These are phyloP conservation scores for Rattus norvegicus DNA, from an alignment of 2,113 vertebrate genomes.

Conservation along the genomic window DNA sequence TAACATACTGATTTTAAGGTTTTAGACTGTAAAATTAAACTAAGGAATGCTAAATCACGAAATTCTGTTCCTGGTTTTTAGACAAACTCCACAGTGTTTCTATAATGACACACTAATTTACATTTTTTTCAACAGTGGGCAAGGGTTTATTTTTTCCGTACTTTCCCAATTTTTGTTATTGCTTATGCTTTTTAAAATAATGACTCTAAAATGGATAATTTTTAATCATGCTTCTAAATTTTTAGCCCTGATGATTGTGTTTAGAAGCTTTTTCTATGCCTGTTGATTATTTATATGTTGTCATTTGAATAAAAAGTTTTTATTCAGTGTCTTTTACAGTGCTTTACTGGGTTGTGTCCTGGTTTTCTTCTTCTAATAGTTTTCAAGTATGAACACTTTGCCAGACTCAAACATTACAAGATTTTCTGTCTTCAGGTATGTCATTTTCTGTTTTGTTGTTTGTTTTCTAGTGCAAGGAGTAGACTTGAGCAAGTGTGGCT, in stretches of 20 bases:
- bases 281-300: background rate
- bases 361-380: background rate
- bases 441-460: too few species aligned
- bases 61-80: background rate
- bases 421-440: too few species aligned
- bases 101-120: background rate
- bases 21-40: background rate
- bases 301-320: background rate
- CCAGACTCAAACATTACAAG: too few species aligned
- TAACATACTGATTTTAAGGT: background rate
- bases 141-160: background rate
- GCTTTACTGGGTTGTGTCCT: background rate
- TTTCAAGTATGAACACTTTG: background rate
- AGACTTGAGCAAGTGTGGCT: background rate
- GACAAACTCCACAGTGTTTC: too few species aligned
- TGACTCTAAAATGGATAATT: background rate
- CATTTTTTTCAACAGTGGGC: background rate
- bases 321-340: background rate
- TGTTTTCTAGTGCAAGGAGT: background rate
- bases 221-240: background rate
- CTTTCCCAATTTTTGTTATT: background rate
- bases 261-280: background rate
- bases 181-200: background rate
- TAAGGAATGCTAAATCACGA: background rate
- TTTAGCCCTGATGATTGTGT: background rate